Percentiles rank a stretch among this genome's conserved stretches.
Evolutionary conservation across 2,888 invertebrate genomes (phyloP).

Genomic region (Ditula angustiorana): DNA sequence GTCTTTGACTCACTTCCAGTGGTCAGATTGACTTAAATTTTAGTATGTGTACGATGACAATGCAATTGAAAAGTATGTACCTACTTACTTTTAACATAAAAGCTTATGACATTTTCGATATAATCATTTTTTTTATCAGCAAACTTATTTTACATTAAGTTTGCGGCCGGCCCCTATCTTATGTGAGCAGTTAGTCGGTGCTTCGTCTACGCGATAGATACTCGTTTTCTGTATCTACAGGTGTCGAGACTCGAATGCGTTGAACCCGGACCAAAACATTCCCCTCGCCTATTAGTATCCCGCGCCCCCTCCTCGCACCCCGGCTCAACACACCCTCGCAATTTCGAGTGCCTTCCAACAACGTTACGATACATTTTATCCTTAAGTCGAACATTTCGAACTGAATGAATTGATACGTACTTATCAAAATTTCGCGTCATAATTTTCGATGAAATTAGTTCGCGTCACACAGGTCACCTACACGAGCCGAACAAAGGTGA

Average conservation of each 20-base stretch:
- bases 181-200: background rate
- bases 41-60: too few relatives aligned
- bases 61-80: too few relatives aligned
- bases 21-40: too few relatives aligned
- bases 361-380: slow-evolving; percentile 6
- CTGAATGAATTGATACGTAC: background rate
- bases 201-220: background rate
- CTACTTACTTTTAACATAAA: too few relatives aligned
- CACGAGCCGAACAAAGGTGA: slow-evolving; percentile 14
- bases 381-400: background rate
- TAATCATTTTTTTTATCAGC: too few relatives aligned
- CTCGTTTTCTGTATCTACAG: slow-evolving; percentile 50
- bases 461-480: slow-evolving; percentile 5
- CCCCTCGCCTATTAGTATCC: slow-evolving; percentile 49
- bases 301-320: slow-evolving; percentile 47
- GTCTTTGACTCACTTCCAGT: too few relatives aligned
- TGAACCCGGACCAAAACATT: slow-evolving; percentile 71
- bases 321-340: slow-evolving; percentile 15
- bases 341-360: slow-evolving; percentile 12
- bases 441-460: slow-evolving; percentile 3
- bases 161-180: too few relatives aligned
- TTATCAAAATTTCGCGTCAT: background rate
- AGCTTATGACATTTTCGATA: too few relatives aligned
- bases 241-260: slow-evolving; percentile 62
- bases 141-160: background rate